Conservation (phyloP, 2,797 vertebrate genomes). For the Ptychobarbus kaznakovi region DNA sequence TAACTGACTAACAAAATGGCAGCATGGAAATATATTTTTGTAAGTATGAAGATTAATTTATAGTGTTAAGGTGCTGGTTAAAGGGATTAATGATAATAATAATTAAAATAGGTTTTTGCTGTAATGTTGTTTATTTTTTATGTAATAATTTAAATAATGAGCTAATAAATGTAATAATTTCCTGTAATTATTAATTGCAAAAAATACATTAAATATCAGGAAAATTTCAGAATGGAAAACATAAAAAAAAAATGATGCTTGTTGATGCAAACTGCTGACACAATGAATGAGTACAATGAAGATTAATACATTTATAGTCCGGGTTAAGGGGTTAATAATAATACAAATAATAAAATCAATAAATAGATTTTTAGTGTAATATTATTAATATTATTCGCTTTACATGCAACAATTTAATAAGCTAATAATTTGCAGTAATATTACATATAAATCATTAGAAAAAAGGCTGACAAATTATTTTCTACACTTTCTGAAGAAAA, state of each 20-base stretch:
- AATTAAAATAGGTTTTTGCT: no score
- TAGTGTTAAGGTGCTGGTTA: no score
- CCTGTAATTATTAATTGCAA: not conserved
- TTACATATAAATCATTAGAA: not conserved
- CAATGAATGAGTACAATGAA: not conserved
- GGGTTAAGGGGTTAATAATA: not conserved
- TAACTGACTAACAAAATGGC: no score
- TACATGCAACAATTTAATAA: not conserved
- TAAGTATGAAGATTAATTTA: no score
- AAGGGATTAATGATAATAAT: no score
- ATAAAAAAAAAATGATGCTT: no score
- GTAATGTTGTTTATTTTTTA: not conserved
- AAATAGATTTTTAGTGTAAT: not conserved
- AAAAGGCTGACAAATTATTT: no score
- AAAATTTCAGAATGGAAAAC: not conserved
- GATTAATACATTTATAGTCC: not conserved
- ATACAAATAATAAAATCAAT: not conserved
- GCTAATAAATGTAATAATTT: not conserved
- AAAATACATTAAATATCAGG: not conserved
- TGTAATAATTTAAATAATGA: not conserved
- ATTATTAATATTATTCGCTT: not conserved
- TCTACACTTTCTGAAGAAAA: not conserved
- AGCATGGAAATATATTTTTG: no score
- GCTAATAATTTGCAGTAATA: not conserved
- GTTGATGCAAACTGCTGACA: not conserved